These are phyloP conservation scores for Tupaia chinensis DNA, from an alignment of 2,113 vertebrate species.

Conservation along the genomic window DNA sequence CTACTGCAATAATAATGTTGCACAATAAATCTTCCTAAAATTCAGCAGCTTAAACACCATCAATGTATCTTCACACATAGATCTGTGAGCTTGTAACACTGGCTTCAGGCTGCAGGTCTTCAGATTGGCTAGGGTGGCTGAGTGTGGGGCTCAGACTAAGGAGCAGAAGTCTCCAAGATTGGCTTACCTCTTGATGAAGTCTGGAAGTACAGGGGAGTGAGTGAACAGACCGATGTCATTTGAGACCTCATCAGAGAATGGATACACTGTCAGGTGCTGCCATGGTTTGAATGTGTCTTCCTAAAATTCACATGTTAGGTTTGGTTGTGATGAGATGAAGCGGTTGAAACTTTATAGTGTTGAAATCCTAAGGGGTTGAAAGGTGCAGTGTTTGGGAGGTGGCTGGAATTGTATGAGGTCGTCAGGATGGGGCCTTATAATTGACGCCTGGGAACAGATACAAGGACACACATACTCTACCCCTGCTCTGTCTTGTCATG, in stretches of 20 bases:
- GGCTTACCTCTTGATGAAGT: background rate
- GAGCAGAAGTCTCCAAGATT: background rate
- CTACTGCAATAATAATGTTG: background rate
- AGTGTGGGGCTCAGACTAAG: background rate
- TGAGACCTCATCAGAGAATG: background rate
- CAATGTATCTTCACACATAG: background rate
- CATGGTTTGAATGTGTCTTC: too few species aligned
- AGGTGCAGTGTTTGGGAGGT: too few species aligned
- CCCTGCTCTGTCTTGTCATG: too few species aligned
- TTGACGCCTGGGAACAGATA: too few species aligned
- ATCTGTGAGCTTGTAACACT: background rate
- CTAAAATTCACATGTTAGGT: too few species aligned
- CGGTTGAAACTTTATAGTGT: too few species aligned
- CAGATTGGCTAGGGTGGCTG: background rate
- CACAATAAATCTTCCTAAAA: background rate
- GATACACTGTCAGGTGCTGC: background rate
- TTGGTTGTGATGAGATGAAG: too few species aligned
- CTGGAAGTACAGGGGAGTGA: background rate
- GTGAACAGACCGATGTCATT: background rate
- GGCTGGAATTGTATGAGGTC: too few species aligned
- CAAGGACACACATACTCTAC: too few species aligned
- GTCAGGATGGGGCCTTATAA: too few species aligned
- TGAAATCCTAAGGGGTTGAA: too few species aligned
- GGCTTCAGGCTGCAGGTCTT: background rate
- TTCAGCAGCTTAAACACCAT: background rate